A percentile compares a stretch with the other conserved stretches of the same genome.
Conservation (phyloP, 2,113 vertebrate genomes). For the Sylvietta virens region DNA sequence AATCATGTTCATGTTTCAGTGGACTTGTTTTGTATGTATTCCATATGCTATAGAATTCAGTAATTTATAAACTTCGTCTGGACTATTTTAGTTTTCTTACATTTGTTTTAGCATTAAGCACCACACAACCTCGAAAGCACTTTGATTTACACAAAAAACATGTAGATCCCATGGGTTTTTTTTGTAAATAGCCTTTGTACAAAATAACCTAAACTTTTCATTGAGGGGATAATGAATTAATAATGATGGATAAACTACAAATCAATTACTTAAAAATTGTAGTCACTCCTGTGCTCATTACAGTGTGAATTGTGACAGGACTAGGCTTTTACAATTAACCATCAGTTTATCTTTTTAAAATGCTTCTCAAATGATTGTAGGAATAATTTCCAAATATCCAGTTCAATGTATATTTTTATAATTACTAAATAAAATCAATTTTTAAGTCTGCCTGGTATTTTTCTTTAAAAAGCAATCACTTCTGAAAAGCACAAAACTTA, state of each 20-base stretch:
- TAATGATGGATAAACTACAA: neutral
- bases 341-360: neutral
- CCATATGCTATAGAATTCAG: neutral
- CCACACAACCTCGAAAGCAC: neutral
- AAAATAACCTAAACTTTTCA: neutral
- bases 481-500: neutral
- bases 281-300: neutral
- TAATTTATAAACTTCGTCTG: neutral
- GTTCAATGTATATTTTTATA: neutral
- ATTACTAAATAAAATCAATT: slow-evolving; percentile 33
- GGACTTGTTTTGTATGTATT: neutral
- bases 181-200: neutral
- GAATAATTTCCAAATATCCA: neutral
- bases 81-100: neutral
- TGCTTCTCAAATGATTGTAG: neutral
- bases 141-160: too few species aligned
- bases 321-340: neutral
- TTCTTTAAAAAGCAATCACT: neutral
- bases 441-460: neutral
- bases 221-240: neutral
- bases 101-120: neutral
- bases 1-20: neutral
- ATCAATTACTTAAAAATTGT: neutral
- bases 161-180: neutral
- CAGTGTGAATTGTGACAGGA: neutral